These are phyloP conservation scores for Pyrgus malvae DNA, from an alignment of 2,888 invertebrate species.

Conservation along the genomic window DNA sequence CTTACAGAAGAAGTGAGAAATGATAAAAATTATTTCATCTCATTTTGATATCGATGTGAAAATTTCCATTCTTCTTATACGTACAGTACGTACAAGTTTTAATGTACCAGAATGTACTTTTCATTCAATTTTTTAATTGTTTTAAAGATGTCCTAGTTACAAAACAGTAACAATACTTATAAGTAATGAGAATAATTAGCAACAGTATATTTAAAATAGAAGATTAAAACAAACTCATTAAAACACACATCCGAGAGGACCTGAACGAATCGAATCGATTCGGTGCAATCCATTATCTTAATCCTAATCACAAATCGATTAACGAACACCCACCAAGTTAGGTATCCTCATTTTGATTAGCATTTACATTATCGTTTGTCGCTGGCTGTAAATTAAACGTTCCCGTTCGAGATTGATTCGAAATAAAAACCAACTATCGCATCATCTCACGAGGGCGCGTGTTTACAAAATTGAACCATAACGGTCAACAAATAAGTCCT, in stretches of 20 bases:
- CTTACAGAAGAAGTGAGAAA: too few relatives aligned
- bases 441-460: slow-evolving; percentile 39
- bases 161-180: too few relatives aligned
- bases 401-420: slow-evolving; percentile 50
- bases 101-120: too few relatives aligned
- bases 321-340: slow-evolving; percentile 37
- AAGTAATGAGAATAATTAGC: too few relatives aligned
- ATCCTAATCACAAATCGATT: slow-evolving; percentile 31
- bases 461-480: slow-evolving; percentile 18
- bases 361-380: slow-evolving; percentile 65
- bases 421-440: slow-evolving; percentile 46
- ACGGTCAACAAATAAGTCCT: slow-evolving; percentile 8
- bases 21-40: too few relatives aligned
- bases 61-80: too few relatives aligned
- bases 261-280: slow-evolving; percentile 25
- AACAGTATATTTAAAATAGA: too few relatives aligned
- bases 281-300: slow-evolving; percentile 26
- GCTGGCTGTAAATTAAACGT: slow-evolving; percentile 62
- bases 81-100: too few relatives aligned
- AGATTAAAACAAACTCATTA: background rate
- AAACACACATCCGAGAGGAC: slow-evolving; percentile 10
- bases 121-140: too few relatives aligned
- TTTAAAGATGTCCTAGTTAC: too few relatives aligned
- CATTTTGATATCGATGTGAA: too few relatives aligned
- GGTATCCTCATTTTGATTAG: slow-evolving; percentile 37